Percentiles rank a stretch among this genome's conserved stretches.
phyloP scores from a whole-genome alignment of 2,797 vertebrate genomes.

The Gastrophryne carolinensis region DNA sequence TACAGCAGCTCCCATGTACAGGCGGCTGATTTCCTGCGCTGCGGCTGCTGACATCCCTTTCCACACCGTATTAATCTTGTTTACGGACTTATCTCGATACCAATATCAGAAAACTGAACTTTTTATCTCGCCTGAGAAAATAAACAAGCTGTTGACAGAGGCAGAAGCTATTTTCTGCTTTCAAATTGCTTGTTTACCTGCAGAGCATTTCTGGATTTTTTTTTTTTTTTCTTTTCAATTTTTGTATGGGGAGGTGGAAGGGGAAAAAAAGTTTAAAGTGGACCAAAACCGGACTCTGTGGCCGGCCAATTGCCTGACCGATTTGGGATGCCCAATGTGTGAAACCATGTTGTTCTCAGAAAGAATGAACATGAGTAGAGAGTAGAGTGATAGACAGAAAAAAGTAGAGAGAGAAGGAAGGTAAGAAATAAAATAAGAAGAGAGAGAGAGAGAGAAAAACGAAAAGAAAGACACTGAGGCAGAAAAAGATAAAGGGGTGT shows the following conservation, averaged over 20 bases:
- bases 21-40: constrained; percentile 90
- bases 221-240: constrained; percentile 70
- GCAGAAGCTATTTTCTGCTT: constrained; percentile 84
- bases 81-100: constrained; percentile 95
- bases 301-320: no score
- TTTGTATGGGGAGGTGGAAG: constrained; percentile 58
- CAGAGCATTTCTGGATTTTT: no score
- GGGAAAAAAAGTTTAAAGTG: not conserved
- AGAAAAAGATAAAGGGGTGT: no score
- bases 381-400: no score
- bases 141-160: constrained; percentile 82
- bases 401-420: no score
- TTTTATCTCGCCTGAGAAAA: constrained; percentile 81
- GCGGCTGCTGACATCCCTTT: constrained; percentile 94
- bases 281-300: no score
- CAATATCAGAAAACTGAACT: constrained; percentile 91
- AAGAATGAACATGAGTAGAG: no score
- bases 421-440: no score
- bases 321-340: no score
- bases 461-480: no score
- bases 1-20: constrained; percentile 89
- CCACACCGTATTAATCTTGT: constrained; percentile 98
- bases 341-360: no score
- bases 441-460: no score
- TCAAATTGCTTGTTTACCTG: constrained; percentile 89